Percentiles rank a stretch among this genome's conserved stretches.
phyloP scores from a whole-genome alignment of 2,113 vertebrate genomes.

The Oncorhynchus keta region DNA sequence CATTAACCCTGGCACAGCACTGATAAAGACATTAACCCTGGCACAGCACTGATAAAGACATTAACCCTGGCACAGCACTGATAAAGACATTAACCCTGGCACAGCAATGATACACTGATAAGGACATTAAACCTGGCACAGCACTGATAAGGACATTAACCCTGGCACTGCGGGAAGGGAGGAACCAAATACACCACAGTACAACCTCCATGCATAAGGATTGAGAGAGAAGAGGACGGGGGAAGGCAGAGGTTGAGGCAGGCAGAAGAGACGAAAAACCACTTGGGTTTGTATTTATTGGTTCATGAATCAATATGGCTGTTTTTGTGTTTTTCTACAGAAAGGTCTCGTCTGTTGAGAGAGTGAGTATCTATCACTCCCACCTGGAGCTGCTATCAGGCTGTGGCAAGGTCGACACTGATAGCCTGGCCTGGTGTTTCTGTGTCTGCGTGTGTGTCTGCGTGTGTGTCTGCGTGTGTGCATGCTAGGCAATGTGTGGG shows the following conservation, averaged over 20 bases:
- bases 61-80: too few relatives aligned
- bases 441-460: background rate
- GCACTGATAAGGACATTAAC: conserved; percentile 61
- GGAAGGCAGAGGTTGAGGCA: conserved; percentile 10
- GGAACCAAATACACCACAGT: background rate
- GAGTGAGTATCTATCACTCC: conserved; percentile 73
- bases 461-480: background rate
- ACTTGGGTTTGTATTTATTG: conserved; percentile 79
- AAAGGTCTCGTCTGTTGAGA: conserved; percentile 55
- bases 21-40: too few relatives aligned
- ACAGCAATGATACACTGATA: too few relatives aligned
- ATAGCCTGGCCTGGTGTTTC: conserved; percentile 40
- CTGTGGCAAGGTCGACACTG: conserved; percentile 67
- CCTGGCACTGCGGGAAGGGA: background rate
- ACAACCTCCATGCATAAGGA: conserved; percentile 6
- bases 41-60: too few relatives aligned
- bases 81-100: too few relatives aligned
- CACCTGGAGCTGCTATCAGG: conserved; percentile 62
- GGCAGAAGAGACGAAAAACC: conserved; percentile 46
- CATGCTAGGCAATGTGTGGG: conserved; percentile 7
- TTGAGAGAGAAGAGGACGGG: background rate
- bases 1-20: too few relatives aligned
- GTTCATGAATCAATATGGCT: conserved; percentile 74
- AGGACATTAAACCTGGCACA: too few relatives aligned
- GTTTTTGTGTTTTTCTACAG: conserved; percentile 71